A percentile compares a stretch with the other conserved stretches of the same genome.
phyloP scores from a whole-genome alignment of 2,888 invertebrate species.

The Drosophila prolongata region DNA sequence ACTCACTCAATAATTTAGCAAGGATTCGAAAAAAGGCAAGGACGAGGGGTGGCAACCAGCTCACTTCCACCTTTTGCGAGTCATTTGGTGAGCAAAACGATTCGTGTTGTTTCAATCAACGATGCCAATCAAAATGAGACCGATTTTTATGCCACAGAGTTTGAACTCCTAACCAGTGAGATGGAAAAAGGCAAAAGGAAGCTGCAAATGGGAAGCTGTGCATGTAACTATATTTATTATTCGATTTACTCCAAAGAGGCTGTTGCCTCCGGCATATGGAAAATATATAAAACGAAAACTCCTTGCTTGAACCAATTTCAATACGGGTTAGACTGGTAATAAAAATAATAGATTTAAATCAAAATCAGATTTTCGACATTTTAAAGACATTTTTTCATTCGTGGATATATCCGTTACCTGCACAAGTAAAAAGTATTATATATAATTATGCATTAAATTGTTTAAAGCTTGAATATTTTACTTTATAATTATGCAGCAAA shows the following conservation, averaged over 20 bases:
- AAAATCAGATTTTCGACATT: no score
- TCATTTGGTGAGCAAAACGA: slow-evolving; percentile 68
- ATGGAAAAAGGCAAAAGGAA: slow-evolving; percentile 3
- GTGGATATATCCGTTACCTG: no score
- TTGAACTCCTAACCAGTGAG: slow-evolving; percentile 25
- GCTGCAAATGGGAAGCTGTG: slow-evolving; percentile 13
- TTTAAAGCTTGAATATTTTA: neutral
- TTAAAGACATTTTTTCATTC: no score
- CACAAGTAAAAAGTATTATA: no score
- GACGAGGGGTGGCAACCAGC: slow-evolving; percentile 7
- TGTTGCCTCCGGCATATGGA: slow-evolving; percentile 6
- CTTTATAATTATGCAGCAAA: no score
- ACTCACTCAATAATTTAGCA: slow-evolving; percentile 55
- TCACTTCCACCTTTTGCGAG: slow-evolving; percentile 40
- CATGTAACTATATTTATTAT: slow-evolving; percentile 26
- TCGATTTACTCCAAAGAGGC: slow-evolving; percentile 5
- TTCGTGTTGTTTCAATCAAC: slow-evolving; percentile 81
- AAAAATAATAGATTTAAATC: no score
- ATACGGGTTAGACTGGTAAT: no score
- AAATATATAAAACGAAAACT: slow-evolving; percentile 10
- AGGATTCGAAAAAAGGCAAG: slow-evolving; percentile 24
- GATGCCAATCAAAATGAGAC: slow-evolving; percentile 81
- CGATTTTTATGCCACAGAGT: slow-evolving; percentile 58
- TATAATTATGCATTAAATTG: no score
- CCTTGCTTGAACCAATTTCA: neutral